Percentiles rank a stretch among this genome's conserved stretches.
Evolutionary conservation across 2,888 invertebrate species (phyloP).

Genomic region (Hemaris fuciformis): DNA sequence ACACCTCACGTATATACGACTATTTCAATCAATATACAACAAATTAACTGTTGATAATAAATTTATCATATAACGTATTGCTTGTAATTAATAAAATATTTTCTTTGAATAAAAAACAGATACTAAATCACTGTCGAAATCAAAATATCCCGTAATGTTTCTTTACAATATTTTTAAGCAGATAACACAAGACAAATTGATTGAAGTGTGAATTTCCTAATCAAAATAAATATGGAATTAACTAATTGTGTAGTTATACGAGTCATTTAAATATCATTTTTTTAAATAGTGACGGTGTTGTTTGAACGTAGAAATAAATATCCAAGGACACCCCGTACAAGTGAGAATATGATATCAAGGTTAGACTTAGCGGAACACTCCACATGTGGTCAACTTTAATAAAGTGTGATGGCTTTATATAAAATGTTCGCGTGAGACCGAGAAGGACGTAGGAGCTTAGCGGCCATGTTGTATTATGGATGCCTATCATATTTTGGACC

Average conservation of each 20-base stretch:
- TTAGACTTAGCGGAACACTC: conserved; percentile 81
- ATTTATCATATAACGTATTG: neutral
- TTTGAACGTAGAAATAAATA: neutral
- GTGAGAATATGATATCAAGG: conserved; percentile 80
- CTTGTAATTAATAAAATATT: neutral
- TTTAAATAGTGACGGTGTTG: neutral
- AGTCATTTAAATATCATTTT: conserved; percentile 24
- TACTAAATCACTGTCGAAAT: neutral
- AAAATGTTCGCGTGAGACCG: conserved; percentile 47
- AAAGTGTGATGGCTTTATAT: conserved; percentile 69
- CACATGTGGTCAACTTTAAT: conserved; percentile 82
- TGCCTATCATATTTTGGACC: conserved; percentile 82
- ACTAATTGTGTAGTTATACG: conserved; percentile 17
- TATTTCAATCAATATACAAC: neutral
- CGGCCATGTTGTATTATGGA: conserved; percentile 82
- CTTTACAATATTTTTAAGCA: conserved; percentile 5
- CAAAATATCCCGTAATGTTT: conserved; percentile 15
- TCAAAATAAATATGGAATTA: conserved; percentile 8
- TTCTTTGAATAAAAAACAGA: neutral
- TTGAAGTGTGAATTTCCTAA: neutral
- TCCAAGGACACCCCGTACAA: conserved; percentile 61
- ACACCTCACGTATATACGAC: neutral
- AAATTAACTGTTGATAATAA: neutral
- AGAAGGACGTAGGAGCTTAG: conserved; percentile 73
- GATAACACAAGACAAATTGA: neutral